phyloP scores from a whole-genome alignment of 2,113 vertebrate genomes.

The Boulengeromyrus knoepffleri region DNA sequence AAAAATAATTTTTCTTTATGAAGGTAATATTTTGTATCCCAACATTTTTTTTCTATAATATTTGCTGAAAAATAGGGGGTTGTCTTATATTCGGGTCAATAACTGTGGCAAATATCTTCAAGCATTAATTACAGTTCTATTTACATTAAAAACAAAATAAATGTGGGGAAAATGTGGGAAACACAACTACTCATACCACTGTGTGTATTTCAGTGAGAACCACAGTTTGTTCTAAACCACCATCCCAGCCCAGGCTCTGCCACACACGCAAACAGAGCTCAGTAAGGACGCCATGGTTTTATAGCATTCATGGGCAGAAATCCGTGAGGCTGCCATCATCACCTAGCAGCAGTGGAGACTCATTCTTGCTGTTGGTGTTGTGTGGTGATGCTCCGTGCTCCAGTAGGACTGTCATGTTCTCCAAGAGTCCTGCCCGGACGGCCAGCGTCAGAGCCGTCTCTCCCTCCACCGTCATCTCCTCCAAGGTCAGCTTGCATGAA shows the following conservation, averaged over 20 bases:
- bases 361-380: conserved; percentile 69
- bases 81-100: no score
- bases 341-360: conserved; percentile 74
- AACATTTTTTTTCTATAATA: no score
- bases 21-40: no score
- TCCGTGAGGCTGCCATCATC: conserved; percentile 23
- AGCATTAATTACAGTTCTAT: not conserved
- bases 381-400: conserved; percentile 69
- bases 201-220: not conserved
- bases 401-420: conserved; percentile 63
- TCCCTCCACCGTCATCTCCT: conserved; percentile 69
- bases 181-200: not conserved
- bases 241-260: not conserved
- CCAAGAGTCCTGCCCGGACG: conserved; percentile 55
- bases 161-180: not conserved
- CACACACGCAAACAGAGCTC: not conserved
- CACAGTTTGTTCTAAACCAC: not conserved
- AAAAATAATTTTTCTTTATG: no score
- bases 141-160: not conserved
- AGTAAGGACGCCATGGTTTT: not conserved
- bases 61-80: no score
- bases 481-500: conserved; percentile 61
- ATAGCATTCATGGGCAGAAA: not conserved
- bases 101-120: not conserved
- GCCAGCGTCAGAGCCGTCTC: conserved; percentile 74